A percentile compares a stretch with the other conserved stretches of the same genome.
Conservation (phyloP, 1,140 invertebrate genomes). For the Drosophila serrata region DNA sequence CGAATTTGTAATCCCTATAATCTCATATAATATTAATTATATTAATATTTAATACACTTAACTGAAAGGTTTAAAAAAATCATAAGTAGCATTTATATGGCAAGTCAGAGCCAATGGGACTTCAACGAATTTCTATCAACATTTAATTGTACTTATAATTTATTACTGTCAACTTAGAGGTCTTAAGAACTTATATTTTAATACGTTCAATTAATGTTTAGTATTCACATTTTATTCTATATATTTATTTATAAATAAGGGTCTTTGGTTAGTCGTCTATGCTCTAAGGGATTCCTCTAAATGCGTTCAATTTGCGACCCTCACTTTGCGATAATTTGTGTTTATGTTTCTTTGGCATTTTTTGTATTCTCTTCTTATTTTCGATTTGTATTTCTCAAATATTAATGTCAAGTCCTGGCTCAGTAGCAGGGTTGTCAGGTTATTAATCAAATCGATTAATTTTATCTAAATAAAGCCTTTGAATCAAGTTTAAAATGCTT, state of each 20-base stretch:
- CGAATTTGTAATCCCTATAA: constrained; percentile 12
- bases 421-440: constrained; percentile 29
- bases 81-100: too few relatives aligned
- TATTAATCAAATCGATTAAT: not conserved
- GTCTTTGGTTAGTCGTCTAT: constrained; percentile 5
- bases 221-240: not conserved
- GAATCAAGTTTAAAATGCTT: not conserved
- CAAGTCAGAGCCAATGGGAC: too few relatives aligned
- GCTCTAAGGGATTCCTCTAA: constrained; percentile 29
- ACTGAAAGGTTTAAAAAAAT: too few relatives aligned
- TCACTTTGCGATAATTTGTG: constrained; percentile 61
- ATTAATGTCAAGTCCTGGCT: constrained; percentile 57
- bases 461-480: not conserved
- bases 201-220: not conserved
- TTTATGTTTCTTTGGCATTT: constrained; percentile 45
- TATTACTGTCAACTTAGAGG: too few relatives aligned
- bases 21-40: not conserved
- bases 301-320: constrained; percentile 62
- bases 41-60: too few relatives aligned
- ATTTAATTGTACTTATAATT: too few relatives aligned
- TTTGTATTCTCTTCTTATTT: constrained; percentile 1
- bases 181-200: not conserved
- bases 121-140: too few relatives aligned
- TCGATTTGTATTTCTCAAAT: constrained; percentile 42
- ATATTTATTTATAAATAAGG: not conserved